phyloP scores from a whole-genome alignment of 2,113 vertebrate species.

The Ceratotherium simum region DNA sequence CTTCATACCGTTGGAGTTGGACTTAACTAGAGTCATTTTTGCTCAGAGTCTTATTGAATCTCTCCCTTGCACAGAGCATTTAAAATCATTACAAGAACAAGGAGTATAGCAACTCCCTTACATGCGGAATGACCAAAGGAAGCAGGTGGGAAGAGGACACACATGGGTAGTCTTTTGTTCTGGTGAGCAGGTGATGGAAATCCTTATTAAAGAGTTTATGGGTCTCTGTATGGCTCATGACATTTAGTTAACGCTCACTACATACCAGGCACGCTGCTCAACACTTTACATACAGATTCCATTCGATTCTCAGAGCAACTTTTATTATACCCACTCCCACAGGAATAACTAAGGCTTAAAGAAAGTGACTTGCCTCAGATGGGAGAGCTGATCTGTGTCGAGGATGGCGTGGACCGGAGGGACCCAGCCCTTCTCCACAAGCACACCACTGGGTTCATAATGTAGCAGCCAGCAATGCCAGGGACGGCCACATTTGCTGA shows the following conservation, averaged over 20 bases:
- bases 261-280: neutral
- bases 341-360: neutral
- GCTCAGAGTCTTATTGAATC: neutral
- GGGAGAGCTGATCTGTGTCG: neutral
- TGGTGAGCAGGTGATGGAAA: neutral
- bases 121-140: rapidly evolving
- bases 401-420: rapidly evolving
- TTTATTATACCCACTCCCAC: neutral
- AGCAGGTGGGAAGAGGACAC: neutral
- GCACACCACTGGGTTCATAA: neutral
- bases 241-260: neutral
- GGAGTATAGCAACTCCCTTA: neutral
- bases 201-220: neutral
- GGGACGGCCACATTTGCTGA: neutral
- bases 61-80: neutral
- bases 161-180: neutral
- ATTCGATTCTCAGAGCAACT: neutral
- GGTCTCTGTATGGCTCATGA: neutral
- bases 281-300: too few species aligned
- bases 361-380: neutral
- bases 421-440: neutral
- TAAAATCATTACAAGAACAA: neutral
- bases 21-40: neutral
- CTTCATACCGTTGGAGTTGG: neutral
- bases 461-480: neutral